Base-by-base conservation (phyloP, 2,113 vertebrate genomes). In the Macquaria ambigua region DNA sequence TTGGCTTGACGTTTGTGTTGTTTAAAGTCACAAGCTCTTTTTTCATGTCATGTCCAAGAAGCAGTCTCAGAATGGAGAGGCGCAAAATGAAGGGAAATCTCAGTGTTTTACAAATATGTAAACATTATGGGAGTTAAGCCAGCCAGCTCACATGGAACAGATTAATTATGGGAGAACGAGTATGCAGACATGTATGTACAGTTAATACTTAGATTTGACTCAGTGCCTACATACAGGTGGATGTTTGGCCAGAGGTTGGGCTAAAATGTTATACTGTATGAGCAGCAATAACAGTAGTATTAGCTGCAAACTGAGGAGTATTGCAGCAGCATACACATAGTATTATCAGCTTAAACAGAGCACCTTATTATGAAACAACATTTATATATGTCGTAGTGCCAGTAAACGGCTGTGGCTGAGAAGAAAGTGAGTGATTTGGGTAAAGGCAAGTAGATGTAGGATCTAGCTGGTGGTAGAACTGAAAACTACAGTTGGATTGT, bases 1-100 rank as follows among this genome's bases (percentile, higher is more conserved):
- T 59, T 79, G 53, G 21, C 31, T 63, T 48, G 9, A 74, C 61
- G 37, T 70, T 84, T 74, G n/a, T 52, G 18, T 69, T 84, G 37
- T 34, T 77, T 39, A 28, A 62, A 58, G 21, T 79, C 31, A 37
- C 46, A 56, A 23, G 52, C 43, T 28, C 21, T 53, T 74, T 68
- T 43, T 53, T 52, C 12, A 46, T 69, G 53, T 5, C 1, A 20
- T 39, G 43, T 31, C 2, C 0, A 76, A 31, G 61, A 41, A 53
- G 53, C 46, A 58, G 18, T 41, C 34, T n/a, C 3, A 64, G 53
- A 70, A 55, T 25, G 25, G 28, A 39, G 43, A 75, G 31, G 6
- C 28, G 18, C 8, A n/a, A 31, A 74, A 41, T 18, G 58, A 14
- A 23, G 25, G 25, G 1, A 50, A 72, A 25, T 6, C 8, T 48